phyloP scores from a whole-genome alignment of 2,113 vertebrate genomes.

The Tragelaphus scriptus region DNA sequence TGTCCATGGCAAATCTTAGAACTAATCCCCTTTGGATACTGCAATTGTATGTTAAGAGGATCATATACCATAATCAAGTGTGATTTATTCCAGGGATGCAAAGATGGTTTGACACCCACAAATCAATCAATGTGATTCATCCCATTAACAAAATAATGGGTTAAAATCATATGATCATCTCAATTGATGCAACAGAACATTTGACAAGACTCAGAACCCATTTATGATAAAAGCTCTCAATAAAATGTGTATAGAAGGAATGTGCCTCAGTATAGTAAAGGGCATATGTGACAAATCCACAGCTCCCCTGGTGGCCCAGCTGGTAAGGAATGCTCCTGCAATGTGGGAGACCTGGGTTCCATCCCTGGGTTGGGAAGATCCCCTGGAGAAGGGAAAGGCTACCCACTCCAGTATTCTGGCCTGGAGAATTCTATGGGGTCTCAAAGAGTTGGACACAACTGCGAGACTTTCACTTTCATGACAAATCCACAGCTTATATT shows the following conservation, averaged over 20 bases:
- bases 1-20: not conserved
- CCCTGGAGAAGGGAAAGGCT: not conserved
- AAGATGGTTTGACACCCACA: not conserved
- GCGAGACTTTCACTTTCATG: not conserved
- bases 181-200: not conserved
- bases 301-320: not conserved
- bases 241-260: not conserved
- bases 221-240: not conserved
- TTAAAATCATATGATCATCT: not conserved
- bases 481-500: not conserved
- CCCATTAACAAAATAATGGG: not conserved
- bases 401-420: not conserved
- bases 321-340: not conserved
- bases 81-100: not conserved
- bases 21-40: not conserved
- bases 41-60: not conserved
- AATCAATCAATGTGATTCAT: not conserved
- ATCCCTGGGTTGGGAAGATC: not conserved
- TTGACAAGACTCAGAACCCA: not conserved
- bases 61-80: not conserved
- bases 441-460: not conserved
- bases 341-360: not conserved
- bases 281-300: not conserved
- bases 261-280: not conserved
- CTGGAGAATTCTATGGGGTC: not conserved